Conservation (phyloP, 1,140 invertebrate genomes). For the Cryptotermes secundus region DNA sequence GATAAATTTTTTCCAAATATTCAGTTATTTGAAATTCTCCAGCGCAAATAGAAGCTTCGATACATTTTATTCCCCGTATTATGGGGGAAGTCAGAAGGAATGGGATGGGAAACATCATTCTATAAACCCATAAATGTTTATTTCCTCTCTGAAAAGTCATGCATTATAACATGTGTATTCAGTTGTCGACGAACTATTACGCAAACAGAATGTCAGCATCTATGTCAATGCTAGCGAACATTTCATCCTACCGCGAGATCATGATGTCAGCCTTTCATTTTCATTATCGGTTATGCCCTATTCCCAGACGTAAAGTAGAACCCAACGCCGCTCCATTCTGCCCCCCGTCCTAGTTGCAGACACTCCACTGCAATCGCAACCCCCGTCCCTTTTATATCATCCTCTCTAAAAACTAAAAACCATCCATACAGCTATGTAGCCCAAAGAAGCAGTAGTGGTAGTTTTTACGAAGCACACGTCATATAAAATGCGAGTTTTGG, state of each 20-base stretch:
- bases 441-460: neutral
- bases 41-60: neutral
- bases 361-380: neutral
- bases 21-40: neutral
- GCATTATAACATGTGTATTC: neutral
- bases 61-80: neutral
- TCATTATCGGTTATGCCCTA: constrained; percentile 9
- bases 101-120: neutral
- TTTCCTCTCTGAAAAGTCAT: constrained; percentile 13
- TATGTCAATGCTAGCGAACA: neutral
- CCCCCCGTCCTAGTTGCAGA: neutral
- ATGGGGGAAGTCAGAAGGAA: neutral
- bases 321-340: neutral
- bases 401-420: neutral
- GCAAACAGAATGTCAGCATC: neutral
- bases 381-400: neutral
- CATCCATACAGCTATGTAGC: neutral
- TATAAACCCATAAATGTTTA: neutral
- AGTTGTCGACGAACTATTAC: neutral
- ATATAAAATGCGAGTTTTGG: neutral
- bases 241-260: neutral
- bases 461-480: neutral
- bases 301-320: neutral
- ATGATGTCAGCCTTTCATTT: neutral
- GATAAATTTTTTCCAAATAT: neutral